These are phyloP conservation scores for Campylomormyrus tamandua DNA, from an alignment of 2,113 vertebrate species.

Conservation along the genomic window DNA sequence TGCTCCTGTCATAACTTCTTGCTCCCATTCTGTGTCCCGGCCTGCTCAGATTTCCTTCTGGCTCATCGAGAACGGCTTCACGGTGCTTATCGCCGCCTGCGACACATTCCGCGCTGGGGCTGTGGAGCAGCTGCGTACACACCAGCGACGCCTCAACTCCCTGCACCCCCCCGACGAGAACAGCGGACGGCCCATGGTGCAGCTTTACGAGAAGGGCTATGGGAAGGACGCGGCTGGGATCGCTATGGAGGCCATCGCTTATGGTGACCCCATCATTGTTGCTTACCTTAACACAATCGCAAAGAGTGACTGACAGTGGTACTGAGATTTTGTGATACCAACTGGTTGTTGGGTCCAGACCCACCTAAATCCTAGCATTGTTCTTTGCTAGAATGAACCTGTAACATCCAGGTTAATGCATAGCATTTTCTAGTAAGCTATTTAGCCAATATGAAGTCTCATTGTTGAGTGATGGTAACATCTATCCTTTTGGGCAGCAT, in stretches of 20 bases:
- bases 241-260: constrained; percentile 94
- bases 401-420: not conserved
- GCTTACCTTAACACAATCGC: not conserved
- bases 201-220: constrained; percentile 95
- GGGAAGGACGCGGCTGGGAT: constrained; percentile 95
- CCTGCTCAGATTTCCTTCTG: constrained; percentile 83
- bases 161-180: constrained; percentile 81
- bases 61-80: constrained; percentile 92
- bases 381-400: not conserved
- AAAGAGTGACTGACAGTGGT: not conserved
- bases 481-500: not conserved
- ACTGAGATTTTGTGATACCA: not conserved
- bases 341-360: not conserved
- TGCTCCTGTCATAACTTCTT: not conserved
- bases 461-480: not conserved
- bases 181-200: constrained; percentile 70
- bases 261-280: constrained; percentile 58
- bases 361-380: not conserved
- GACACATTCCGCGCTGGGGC: constrained; percentile 94
- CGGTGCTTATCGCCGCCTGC: constrained; percentile 89
- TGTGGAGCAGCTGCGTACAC: constrained; percentile 92
- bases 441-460: not conserved
- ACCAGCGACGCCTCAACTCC: constrained; percentile 82
- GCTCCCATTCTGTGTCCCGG: not conserved
- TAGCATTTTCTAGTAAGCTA: not conserved